These are phyloP conservation scores for Mionectes olivaceus DNA, from an alignment of 2,797 vertebrate species.

Conservation along the genomic window DNA sequence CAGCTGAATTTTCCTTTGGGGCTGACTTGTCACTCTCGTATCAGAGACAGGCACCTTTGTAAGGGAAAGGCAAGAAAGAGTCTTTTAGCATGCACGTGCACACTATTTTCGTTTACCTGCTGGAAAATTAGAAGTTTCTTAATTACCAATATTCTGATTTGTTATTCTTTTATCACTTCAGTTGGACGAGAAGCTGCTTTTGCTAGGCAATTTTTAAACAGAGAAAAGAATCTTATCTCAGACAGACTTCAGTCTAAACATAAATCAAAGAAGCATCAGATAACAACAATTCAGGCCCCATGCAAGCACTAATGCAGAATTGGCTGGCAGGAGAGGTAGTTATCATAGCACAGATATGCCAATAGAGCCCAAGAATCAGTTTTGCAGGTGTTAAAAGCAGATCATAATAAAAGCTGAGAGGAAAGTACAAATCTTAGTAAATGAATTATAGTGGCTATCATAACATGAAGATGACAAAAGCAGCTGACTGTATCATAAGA, in stretches of 20 bases:
- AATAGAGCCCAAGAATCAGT: background rate
- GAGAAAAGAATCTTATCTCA: background rate
- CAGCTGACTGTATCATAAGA: background rate
- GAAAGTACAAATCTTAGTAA: background rate
- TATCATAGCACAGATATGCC: background rate
- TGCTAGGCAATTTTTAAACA: background rate
- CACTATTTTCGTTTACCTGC: background rate
- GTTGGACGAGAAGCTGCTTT: background rate
- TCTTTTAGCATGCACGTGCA: background rate
- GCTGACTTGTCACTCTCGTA: background rate
- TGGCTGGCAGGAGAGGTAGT: background rate
- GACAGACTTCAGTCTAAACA: background rate
- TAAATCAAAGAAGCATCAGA: background rate
- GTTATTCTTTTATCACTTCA: background rate
- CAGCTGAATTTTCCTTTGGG: background rate
- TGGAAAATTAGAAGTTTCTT: background rate
- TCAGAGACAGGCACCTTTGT: background rate
- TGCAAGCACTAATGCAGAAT: background rate
- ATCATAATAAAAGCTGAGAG: background rate
- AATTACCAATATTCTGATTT: background rate
- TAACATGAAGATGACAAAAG: background rate
- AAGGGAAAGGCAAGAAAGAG: background rate
- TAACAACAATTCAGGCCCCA: background rate
- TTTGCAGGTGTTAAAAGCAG: background rate
- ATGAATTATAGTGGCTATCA: background rate